Evolutionary conservation across 2,113 vertebrate genomes (phyloP).

Genomic region (Macroglossus sobrinus): DNA sequence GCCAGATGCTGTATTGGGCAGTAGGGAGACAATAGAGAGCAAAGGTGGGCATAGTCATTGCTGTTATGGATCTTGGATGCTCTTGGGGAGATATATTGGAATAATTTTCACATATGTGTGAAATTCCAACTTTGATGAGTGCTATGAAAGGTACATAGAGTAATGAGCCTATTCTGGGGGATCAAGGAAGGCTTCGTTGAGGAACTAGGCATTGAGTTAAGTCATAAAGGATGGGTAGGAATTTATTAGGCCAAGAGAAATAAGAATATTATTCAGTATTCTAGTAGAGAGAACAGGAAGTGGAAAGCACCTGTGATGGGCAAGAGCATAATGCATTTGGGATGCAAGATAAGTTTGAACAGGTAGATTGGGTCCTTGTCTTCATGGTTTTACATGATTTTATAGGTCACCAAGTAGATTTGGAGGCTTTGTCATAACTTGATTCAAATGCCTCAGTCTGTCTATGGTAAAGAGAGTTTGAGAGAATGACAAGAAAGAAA

Average conservation of each 20-base stretch:
- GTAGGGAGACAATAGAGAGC: background rate
- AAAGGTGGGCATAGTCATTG: background rate
- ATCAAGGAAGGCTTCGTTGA: background rate
- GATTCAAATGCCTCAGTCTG: background rate
- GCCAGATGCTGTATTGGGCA: background rate
- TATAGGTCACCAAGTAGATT: background rate
- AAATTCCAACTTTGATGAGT: background rate
- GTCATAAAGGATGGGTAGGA: background rate
- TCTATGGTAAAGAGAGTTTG: background rate
- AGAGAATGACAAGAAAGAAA: background rate
- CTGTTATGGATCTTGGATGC: background rate
- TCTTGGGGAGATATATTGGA: background rate
- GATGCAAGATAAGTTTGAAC: background rate
- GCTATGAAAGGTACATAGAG: background rate
- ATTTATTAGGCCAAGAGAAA: background rate
- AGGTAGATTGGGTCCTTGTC: background rate
- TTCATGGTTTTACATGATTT: background rate
- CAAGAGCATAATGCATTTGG: background rate
- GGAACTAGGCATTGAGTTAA: background rate
- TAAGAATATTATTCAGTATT: background rate
- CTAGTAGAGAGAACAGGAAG: background rate
- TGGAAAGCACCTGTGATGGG: background rate
- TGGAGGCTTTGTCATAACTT: background rate
- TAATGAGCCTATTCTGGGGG: background rate
- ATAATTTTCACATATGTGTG: background rate